Evolutionary conservation across 35 echinoderm and acorn worm genomes (phyloP), one percentile per base, ranked within the genome.

Genomic region (Heliocidaris tuberculata): DNA sequence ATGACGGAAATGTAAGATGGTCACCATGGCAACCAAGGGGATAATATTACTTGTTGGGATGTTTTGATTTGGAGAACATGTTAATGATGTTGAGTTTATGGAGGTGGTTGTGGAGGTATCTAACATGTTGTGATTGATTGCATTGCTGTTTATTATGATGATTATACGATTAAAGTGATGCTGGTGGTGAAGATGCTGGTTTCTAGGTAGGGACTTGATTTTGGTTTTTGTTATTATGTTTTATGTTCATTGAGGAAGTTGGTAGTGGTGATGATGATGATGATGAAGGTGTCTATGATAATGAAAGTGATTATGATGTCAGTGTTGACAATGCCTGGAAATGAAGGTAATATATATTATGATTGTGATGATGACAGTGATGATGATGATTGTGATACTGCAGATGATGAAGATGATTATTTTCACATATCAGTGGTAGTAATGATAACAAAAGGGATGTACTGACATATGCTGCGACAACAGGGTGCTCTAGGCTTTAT

Each of bases 1-100:
- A 99, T 85, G 93, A 96, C 86, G 98, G 98, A 92, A 87, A 50
- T 92, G 98, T 99, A 96, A 94, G 97, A 94, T 13, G 21, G 7
- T 50, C 16, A 7, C 16, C 60, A 65, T 65, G 60, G 17, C 24
- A 70, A 70, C 17, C 19, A n/a, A 52, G 8, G 50, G 50, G 8
- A 59, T 59, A 59, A 59, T 15, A 15, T 60, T 12, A 19, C 12
- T 13, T 60, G 59, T 60, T 12, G 12, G 19, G 12, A 15, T 60
- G 19, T 19, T 60, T 5, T 15, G 2, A 12, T 15, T 5, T 60
- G 2, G 12, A 60, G 6, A 10, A 19, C 10, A 19, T 60, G 59
- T 15, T 60, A 19, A 13, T 7, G 59, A 60, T 10, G 12, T 15
- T 19, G 19, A 7, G 11, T 19, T 60, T 60, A 12, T 60, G 59